Percentiles rank a stretch among this genome's conserved stretches.
Conservation (phyloP, 2,797 vertebrate species). For the Karalla daura region DNA sequence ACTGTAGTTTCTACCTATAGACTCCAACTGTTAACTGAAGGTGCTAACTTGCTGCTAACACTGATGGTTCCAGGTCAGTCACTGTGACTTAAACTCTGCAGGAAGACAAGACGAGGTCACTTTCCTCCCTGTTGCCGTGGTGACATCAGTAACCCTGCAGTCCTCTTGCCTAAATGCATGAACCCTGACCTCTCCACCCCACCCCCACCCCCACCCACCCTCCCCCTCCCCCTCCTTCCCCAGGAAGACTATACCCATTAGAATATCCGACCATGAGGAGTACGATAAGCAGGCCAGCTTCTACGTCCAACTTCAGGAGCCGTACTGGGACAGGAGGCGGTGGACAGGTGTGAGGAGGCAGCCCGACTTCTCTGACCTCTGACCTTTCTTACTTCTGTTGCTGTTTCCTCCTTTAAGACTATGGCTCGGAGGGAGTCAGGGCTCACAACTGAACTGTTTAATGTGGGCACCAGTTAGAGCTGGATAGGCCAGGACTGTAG, state of each 20-base stretch:
- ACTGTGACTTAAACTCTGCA: constrained; percentile 13
- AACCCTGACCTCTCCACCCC: constrained; percentile 87
- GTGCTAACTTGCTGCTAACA: too few relatives aligned
- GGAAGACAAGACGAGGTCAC: too few relatives aligned
- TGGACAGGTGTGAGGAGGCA: constrained; percentile 92
- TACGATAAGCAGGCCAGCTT: constrained; percentile 96
- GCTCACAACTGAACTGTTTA: too few relatives aligned
- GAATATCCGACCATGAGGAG: constrained; percentile 93
- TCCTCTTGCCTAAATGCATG: too few relatives aligned
- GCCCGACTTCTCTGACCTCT: constrained; percentile 79
- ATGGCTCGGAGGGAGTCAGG: too few relatives aligned
- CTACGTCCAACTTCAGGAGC: constrained; percentile 95
- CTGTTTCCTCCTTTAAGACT: constrained; percentile 21
- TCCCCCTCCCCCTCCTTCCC: constrained; percentile 82
- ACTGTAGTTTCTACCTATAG: too few relatives aligned
- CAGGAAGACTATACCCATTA: constrained; percentile 96
- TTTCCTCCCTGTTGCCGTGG: constrained; percentile 15
- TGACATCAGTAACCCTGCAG: too few relatives aligned
- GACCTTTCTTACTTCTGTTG: constrained; percentile 66
- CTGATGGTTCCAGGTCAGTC: neutral
- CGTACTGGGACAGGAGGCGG: constrained; percentile 92
- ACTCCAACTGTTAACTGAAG: too few relatives aligned
- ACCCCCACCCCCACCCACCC: constrained; percentile 83
- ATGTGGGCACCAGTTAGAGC: neutral
- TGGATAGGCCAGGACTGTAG: neutral